Evolutionary conservation across 2,797 vertebrate genomes (phyloP).

Genomic region (Dicrostonyx torquatus): DNA sequence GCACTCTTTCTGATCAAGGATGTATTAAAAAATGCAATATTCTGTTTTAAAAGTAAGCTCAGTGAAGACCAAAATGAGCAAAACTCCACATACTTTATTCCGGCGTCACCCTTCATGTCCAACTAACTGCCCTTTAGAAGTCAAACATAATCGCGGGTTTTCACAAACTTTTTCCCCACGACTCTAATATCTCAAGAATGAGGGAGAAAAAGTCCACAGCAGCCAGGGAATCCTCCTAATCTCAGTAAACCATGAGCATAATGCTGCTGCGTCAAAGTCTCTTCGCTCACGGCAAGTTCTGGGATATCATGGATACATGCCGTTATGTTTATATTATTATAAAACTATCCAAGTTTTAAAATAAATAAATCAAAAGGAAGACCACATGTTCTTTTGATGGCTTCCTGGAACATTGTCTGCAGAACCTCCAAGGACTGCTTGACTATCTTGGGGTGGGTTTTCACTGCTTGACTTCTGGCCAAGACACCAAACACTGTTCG

Average conservation of each 20-base stretch:
- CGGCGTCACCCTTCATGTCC: neutral
- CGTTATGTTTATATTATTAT: constrained; percentile 22
- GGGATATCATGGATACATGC: neutral
- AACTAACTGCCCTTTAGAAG: neutral
- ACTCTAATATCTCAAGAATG: constrained; percentile 7
- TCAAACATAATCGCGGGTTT: neutral
- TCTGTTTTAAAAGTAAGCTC: constrained; percentile 11
- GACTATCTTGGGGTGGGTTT: neutral
- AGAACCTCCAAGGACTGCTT: neutral
- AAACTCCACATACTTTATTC: constrained; percentile 29
- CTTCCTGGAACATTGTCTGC: neutral
- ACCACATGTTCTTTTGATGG: neutral
- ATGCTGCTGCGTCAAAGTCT: neutral
- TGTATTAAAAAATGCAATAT: constrained; percentile 20
- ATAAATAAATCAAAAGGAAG: neutral
- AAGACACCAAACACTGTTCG: neutral
- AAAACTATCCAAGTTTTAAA: constrained; percentile 24
- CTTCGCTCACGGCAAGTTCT: constrained; percentile 14
- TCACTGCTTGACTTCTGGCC: neutral
- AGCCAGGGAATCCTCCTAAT: neutral
- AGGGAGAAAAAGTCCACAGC: neutral
- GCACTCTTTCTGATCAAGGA: neutral
- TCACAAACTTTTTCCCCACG: neutral
- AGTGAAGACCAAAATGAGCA: constrained; percentile 7
- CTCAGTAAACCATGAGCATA: neutral